Evolutionary conservation across 2,888 invertebrate genomes (phyloP).

Genomic region (Caenorhabditis sp.): DNA sequence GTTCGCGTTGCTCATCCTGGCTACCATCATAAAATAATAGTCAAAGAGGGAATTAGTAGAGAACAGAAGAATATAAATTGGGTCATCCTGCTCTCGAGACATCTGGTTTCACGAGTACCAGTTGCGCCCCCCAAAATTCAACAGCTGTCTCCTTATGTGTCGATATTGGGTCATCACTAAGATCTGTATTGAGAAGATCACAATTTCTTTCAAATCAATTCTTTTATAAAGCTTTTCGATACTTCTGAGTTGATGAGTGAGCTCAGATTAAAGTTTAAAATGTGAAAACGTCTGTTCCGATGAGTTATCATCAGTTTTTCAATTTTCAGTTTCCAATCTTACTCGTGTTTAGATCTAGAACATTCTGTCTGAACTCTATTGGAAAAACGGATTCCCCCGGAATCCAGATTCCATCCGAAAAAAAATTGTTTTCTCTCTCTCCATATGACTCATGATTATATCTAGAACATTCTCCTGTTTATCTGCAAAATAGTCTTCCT

Average conservation of each 20-base stretch:
- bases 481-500: conserved; percentile 9
- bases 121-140: conserved; percentile 18
- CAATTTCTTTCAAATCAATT: no score
- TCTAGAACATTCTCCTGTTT: conserved; percentile 16
- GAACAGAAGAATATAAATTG: neutral
- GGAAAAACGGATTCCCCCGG: neutral
- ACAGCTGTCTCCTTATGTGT: conserved; percentile 13
- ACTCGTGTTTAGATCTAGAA: no score
- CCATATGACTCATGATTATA: neutral
- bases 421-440: neutral
- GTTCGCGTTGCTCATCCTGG: no score
- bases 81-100: conserved; percentile 13
- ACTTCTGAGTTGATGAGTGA: no score
- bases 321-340: no score
- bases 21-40: no score
- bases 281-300: no score
- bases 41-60: neutral
- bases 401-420: neutral
- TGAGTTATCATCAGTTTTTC: no score
- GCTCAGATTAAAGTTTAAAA: no score
- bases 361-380: no score
- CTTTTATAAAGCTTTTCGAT: no score
- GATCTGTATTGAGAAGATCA: neutral
- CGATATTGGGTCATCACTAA: neutral
- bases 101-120: conserved; percentile 7